Base-by-base conservation (phyloP, 2,888 invertebrate species). In the Hypomecis punctinalis region DNA sequence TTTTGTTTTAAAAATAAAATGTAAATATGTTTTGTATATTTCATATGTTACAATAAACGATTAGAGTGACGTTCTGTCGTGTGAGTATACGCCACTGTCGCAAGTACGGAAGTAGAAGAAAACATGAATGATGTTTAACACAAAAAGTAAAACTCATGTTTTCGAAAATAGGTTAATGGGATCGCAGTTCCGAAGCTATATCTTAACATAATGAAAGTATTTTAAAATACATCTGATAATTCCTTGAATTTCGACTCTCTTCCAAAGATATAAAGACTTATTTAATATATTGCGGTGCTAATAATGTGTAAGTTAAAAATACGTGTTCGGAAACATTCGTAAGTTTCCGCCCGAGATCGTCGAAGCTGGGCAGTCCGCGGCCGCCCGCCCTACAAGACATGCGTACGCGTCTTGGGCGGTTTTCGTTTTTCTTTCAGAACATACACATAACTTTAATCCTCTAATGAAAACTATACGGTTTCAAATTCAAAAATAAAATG, bases 131-230 rank as follows among this genome's bases (percentile, higher is more conserved):
- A 65, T 66, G 61, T 58, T 63, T 42, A 67, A 57, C 52, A 65
- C 53, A 35, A 63, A 61, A 65, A 55, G 36, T 49, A 49, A 56
- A 59, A 65, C 43, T 61, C 64, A 23, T 58, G 62, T 69, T 69
- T 68, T 65, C 81, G 79, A 84, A 89, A 88, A 86, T 91, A 81
- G 91, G 91, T 91, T 91, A 91, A 89, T 88, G 84, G 85, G 83
- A 79, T 81, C 80, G 77, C 78, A 71, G 80, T 79, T 57, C 82
- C 83, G 78, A 83, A 86, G 79, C 77, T 77, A 68, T 73, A 78
- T 78, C 75, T 79, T 79, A 80, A 73, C 82, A 83, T 85, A 83
- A 83, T 83, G 82, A 87, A 86, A 83, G 80, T 81, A 82, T 70
- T 70, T 59, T 59, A 68, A 69, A 69, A 55, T 56, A 65, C 68